Base-by-base conservation (phyloP, 2,888 invertebrate species). In the Drosophila diplacantha region DNA sequence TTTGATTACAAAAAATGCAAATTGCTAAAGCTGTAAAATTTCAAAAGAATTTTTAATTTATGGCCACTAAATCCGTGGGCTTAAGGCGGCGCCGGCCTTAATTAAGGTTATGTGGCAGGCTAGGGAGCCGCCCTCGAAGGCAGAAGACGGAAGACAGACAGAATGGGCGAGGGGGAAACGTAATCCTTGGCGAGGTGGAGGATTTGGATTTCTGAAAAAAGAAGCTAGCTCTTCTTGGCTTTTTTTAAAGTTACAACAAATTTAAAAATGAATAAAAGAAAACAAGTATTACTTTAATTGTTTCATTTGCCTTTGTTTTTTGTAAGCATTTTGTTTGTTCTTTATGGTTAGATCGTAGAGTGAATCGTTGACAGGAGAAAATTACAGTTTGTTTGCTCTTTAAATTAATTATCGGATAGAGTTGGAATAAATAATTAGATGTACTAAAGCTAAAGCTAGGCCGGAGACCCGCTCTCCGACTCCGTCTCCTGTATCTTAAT, bases 401-500 rank as follows among this genome's bases (percentile, higher is more conserved):
- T 44, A 53, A 53, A 46, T 53, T 66, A 69, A 41, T 61, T 64
- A 51, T 61, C 35, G 24, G 50, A 35, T 64, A 41, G 43, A 61
- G 52, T 61, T 29, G 64, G 65, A 61, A 61, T 61, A 61, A 61
- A 61, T 61, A 69, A 37, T 60, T 58, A 47, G 46, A 64, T 43
- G 78, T 81, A 76, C 62, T 44, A 44, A 44, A 44, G 64, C 71
- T 82, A 82, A 73, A 82, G 74, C 82, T 76, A 82, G 68, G 71
- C 49, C 73, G 81, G 67, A 65, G 44, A 44, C 44, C 29, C 8
- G 26, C 29, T 26, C 18, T 29, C 68, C 60, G 29, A 34, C 35
- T 75, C 39, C 47, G 16, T 38, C 20, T 46, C 52, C 38, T 44
- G 54, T 41, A 37, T 35, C 20, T 39, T 39, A 14, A 14, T 14